A percentile compares a stretch with the other conserved stretches of the same genome.
Evolutionary conservation across 2,888 invertebrate genomes (phyloP).

Genomic region (Anoplius nigerrimus): DNA sequence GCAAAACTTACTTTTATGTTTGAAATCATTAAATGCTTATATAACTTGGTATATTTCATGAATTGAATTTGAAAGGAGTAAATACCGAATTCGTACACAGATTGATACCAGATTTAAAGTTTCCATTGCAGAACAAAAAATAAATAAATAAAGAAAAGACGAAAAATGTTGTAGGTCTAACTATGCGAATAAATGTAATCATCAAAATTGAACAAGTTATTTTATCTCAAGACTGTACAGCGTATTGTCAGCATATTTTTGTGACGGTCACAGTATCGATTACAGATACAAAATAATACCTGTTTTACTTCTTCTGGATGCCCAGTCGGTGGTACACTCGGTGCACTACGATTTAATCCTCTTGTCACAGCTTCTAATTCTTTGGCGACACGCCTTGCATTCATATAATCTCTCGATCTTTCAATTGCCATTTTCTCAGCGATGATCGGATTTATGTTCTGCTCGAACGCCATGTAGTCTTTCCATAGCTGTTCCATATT

Average conservation of each 20-base stretch:
- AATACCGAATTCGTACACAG: too few relatives aligned
- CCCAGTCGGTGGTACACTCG: conserved; percentile 96
- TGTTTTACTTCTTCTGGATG: conserved; percentile 94
- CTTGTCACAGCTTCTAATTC: conserved; percentile 96
- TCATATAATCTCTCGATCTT: conserved; percentile 97
- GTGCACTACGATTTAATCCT: conserved; percentile 95
- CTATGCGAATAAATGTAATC: background rate
- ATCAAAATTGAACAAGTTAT: conserved; percentile 1
- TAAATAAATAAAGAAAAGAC: too few relatives aligned
- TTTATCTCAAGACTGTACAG: too few relatives aligned
- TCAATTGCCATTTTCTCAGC: conserved; percentile 99
- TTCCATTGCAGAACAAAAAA: too few relatives aligned
- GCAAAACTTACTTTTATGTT: too few relatives aligned
- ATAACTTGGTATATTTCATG: too few relatives aligned
- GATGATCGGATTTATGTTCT: conserved; percentile 90
- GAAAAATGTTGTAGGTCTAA: too few relatives aligned
- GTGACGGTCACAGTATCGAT: background rate
- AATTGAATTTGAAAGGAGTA: too few relatives aligned
- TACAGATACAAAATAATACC: conserved; percentile 75
- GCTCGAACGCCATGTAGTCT: conserved; percentile 98
- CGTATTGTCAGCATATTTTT: background rate
- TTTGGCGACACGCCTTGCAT: conserved; percentile 95
- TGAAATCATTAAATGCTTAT: too few relatives aligned
- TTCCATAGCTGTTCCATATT: conserved; percentile 98
- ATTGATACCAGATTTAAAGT: too few relatives aligned